Evolutionary conservation across 2,113 vertebrate species (phyloP).

Genomic region (Oncorhynchus keta): DNA sequence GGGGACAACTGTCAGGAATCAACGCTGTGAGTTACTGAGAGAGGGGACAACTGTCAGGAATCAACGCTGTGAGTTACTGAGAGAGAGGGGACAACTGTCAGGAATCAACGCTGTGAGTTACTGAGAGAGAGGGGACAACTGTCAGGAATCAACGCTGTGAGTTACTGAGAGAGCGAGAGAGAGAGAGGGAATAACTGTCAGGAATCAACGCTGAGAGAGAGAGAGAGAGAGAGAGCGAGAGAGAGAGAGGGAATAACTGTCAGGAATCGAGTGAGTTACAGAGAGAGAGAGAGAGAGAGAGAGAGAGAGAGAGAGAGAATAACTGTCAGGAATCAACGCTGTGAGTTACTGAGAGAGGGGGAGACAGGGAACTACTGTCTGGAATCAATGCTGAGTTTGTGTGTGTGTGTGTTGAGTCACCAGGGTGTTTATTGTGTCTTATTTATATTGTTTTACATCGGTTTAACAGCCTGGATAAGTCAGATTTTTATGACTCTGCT

Average conservation of each 20-base stretch:
- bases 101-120: no score
- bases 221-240: constrained; percentile 38
- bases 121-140: no score
- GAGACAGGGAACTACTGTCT: no score
- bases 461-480: not conserved
- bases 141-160: no score
- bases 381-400: not conserved
- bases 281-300: no score
- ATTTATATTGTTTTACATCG: not conserved
- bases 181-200: no score
- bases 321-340: not conserved
- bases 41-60: not conserved
- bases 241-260: not conserved
- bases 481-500: not conserved
- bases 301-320: constrained; percentile 39
- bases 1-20: no score
- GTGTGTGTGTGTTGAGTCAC: not conserved
- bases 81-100: not conserved
- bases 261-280: no score
- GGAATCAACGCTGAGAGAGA: no score
- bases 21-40: no score
- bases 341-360: constrained; percentile 54
- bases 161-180: no score
- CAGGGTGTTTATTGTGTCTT: not conserved
- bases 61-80: constrained; percentile 40